Conservation (phyloP, 2,113 vertebrate species). For the Phaethornis superciliosus region DNA sequence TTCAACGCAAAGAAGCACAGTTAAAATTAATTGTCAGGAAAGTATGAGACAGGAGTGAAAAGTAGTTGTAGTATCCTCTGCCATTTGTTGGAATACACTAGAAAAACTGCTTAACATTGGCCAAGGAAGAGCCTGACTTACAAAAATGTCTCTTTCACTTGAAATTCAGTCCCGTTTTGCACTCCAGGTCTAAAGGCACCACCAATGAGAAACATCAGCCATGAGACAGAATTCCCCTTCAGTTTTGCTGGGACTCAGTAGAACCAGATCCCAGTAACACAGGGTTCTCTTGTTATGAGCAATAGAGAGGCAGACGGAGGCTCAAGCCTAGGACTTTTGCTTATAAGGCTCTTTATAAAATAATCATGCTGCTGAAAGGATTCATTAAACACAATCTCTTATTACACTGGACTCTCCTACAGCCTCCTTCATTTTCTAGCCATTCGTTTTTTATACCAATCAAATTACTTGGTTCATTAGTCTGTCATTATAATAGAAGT, state of each 20-base stretch:
- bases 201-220: background rate
- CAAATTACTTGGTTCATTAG: slow-evolving; percentile 22
- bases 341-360: background rate
- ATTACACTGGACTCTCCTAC: background rate
- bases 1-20: background rate
- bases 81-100: background rate
- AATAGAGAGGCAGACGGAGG: background rate
- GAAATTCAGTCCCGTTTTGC: background rate
- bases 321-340: background rate
- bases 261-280: background rate
- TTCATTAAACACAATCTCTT: background rate
- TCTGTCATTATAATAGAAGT: background rate
- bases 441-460: slow-evolving; percentile 9
- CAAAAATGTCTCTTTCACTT: background rate
- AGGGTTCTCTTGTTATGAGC: background rate
- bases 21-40: background rate
- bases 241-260: background rate
- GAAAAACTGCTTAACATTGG: background rate
- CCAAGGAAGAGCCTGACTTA: background rate
- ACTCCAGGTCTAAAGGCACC: background rate
- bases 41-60: background rate
- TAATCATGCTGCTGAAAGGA: background rate
- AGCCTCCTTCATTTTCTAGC: background rate
- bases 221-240: background rate
- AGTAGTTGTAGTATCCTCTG: background rate